Conservation (phyloP, 2,797 vertebrate species). For the Takifugu ocellatus region DNA sequence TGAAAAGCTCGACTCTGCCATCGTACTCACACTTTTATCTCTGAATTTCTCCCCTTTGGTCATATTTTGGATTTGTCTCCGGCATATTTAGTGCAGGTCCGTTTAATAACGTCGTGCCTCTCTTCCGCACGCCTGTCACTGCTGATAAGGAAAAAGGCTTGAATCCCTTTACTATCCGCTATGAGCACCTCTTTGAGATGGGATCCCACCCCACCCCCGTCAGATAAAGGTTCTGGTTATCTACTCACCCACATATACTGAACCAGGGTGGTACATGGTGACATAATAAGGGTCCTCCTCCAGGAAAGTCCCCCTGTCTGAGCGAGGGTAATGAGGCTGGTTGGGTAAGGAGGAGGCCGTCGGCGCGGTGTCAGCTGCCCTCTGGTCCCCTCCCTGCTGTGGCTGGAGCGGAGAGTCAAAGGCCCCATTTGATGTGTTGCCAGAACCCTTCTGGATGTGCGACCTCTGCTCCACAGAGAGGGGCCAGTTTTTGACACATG, state of each 20-base stretch:
- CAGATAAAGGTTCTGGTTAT: slow-evolving; percentile 14
- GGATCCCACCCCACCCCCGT: slow-evolving; percentile 22
- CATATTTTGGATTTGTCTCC: slow-evolving; percentile 20
- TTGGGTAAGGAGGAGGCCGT: slow-evolving; percentile 14
- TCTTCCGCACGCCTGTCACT: slow-evolving; percentile 48
- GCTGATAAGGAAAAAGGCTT: slow-evolving; percentile 61
- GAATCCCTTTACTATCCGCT: slow-evolving; percentile 43
- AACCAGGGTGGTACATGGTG: slow-evolving; percentile 61
- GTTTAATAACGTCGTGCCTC: slow-evolving; percentile 41
- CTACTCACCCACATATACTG: slow-evolving; percentile 73
- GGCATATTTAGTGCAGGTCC: slow-evolving; percentile 30
- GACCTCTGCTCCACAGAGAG: slow-evolving; percentile 21
- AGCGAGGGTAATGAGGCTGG: slow-evolving; percentile 24
- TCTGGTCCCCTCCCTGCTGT: slow-evolving; percentile 32
- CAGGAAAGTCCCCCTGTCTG: slow-evolving; percentile 40
- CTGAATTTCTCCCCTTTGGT: slow-evolving; percentile 13
- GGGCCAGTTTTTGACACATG: slow-evolving; percentile 28
- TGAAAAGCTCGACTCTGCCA: background rate
- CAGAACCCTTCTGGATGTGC: slow-evolving; percentile 39
- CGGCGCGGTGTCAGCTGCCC: slow-evolving; percentile 20
- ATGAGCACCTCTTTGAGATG: slow-evolving; percentile 15
- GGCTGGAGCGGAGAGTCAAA: slow-evolving; percentile 28
- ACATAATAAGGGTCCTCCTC: slow-evolving; percentile 65
- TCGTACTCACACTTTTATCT: slow-evolving; percentile 53
- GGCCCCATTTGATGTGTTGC: slow-evolving; percentile 36